Evolutionary conservation across 30 jellyfish, hydroid and myxozoan species (phyloP).

Genomic region (Hydra vulgaris): DNA sequence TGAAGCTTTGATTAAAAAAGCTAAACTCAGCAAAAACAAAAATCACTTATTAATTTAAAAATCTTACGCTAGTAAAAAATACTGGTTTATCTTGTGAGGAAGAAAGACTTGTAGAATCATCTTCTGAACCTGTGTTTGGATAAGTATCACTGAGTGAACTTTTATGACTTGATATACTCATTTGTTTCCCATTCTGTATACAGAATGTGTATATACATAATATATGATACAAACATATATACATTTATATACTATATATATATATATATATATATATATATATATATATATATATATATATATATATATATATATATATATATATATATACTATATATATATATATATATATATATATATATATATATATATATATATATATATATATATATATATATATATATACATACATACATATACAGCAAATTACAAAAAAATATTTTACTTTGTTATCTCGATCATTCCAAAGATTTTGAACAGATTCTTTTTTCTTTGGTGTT

Average conservation of each 20-base stretch:
- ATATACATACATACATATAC: too few relatives aligned
- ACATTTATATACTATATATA: neutral
- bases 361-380: too few relatives aligned
- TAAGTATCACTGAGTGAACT: slow-evolving; percentile 83
- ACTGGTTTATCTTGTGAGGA: slow-evolving; percentile 10
- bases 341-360: too few relatives aligned
- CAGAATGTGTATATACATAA: too few relatives aligned
- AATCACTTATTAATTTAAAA: neutral
- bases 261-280: too few relatives aligned
- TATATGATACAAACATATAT: neutral
- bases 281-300: neutral
- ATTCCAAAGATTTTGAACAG: neutral
- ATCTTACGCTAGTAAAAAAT: slow-evolving; percentile 44
- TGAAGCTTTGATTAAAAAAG: neutral
- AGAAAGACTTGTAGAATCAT: slow-evolving; percentile 59
- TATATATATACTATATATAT: too few relatives aligned
- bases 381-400: too few relatives aligned
- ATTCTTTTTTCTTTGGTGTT: neutral
- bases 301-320: too few relatives aligned
- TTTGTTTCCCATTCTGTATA: slow-evolving; percentile 2
- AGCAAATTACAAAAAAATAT: neutral
- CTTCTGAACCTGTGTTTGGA: slow-evolving; percentile 80
- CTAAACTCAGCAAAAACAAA: neutral
- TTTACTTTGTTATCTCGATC: neutral
- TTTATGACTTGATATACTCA: slow-evolving; percentile 76